Evolutionary conservation across 1,140 invertebrate species (phyloP).

Genomic region (Caerostris extrusa): DNA sequence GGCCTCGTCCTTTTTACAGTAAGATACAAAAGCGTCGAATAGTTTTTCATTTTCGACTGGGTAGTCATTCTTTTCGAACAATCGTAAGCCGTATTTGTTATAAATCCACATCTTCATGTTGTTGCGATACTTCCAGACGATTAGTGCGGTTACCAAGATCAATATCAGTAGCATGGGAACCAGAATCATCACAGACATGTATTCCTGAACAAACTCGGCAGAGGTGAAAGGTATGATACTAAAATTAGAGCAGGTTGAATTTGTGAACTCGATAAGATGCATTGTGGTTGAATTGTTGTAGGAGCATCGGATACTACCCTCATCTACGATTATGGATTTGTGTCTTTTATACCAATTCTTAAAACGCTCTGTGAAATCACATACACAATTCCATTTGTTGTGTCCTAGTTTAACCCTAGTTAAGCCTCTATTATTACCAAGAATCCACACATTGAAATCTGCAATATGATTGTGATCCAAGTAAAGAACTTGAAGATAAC

Average conservation of each 20-base stretch:
- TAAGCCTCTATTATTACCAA: constrained; percentile 87
- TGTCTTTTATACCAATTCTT: constrained; percentile 87
- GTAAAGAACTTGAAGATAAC: constrained; percentile 89
- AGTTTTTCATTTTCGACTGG: constrained; percentile 90
- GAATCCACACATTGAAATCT: constrained; percentile 91
- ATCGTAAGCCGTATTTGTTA: constrained; percentile 84
- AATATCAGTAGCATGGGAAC: constrained; percentile 77
- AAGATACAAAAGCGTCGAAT: constrained; percentile 96
- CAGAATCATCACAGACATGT: constrained; percentile 85
- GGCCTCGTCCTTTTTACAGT: constrained; percentile 95
- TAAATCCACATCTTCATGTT: constrained; percentile 82
- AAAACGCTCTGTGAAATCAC: constrained; percentile 92
- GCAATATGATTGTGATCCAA: constrained; percentile 92
- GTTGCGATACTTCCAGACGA: constrained; percentile 90
- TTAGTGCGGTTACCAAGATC: constrained; percentile 84
- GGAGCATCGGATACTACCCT: constrained; percentile 45
- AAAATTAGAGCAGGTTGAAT: constrained; percentile 84
- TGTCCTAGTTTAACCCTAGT: constrained; percentile 88
- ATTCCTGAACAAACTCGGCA: constrained; percentile 82
- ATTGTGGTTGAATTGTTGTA: constrained; percentile 86
- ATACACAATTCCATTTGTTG: constrained; percentile 94
- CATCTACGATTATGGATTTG: constrained; percentile 22
- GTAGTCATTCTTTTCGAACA: constrained; percentile 84
- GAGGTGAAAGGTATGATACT: constrained; percentile 80
- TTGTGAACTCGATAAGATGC: constrained; percentile 75